Evolutionary conservation across 2,797 vertebrate genomes (phyloP).

Genomic region (Hemitrygon akajei): DNA sequence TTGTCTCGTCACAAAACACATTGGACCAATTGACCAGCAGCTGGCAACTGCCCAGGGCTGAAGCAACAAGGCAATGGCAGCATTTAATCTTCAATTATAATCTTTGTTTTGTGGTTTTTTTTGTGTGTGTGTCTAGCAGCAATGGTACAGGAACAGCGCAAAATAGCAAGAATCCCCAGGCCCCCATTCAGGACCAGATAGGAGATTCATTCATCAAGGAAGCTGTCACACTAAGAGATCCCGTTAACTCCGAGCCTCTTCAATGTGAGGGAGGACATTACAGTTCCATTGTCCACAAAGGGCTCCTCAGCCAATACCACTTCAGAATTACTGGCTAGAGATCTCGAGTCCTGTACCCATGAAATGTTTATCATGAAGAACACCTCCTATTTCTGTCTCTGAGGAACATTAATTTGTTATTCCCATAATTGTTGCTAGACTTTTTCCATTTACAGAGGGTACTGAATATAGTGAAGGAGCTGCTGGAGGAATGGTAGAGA

Average conservation of each 20-base stretch:
- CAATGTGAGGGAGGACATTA: background rate
- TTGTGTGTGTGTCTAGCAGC: background rate
- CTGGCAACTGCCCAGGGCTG: background rate
- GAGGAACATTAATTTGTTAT: too few species aligned
- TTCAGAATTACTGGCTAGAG: background rate
- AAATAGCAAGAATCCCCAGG: background rate
- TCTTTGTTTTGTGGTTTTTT: background rate
- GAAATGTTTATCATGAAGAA: background rate
- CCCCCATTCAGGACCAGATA: background rate
- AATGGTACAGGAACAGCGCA: background rate
- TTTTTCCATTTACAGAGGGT: too few species aligned
- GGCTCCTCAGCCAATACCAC: background rate
- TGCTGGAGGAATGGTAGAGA: too few species aligned
- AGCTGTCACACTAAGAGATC: background rate
- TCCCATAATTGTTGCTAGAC: too few species aligned
- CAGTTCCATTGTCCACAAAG: background rate
- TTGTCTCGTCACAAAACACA: background rate
- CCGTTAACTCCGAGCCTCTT: background rate
- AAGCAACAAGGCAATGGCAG: too few species aligned
- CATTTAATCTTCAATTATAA: background rate
- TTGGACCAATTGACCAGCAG: background rate
- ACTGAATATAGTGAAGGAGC: too few species aligned
- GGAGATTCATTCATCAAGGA: background rate
- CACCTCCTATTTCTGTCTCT: background rate
- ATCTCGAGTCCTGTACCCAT: background rate